Percentiles rank a stretch among this genome's conserved stretches.
These are phyloP conservation scores for Lithobates pipiens DNA, from an alignment of 2,797 vertebrate genomes.

Conservation along the genomic window DNA sequence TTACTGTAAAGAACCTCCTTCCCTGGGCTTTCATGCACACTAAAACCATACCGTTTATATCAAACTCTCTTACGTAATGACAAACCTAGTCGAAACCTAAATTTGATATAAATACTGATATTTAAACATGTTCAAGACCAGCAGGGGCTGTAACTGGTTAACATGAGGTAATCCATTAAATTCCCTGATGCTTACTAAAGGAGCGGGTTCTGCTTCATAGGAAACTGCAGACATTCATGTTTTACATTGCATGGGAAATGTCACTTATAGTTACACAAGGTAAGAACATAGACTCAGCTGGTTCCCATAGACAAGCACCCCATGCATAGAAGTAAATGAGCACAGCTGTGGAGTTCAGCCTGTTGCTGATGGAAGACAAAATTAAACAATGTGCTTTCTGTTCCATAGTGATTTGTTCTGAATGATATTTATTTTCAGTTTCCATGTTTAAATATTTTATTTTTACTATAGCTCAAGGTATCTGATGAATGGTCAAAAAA, in stretches of 20 bases:
- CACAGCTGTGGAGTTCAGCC: conserved; percentile 48
- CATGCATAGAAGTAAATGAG: conserved; percentile 55
- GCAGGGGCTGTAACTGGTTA: conserved; percentile 1
- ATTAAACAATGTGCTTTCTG: conserved; percentile 56
- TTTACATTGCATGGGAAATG: conserved; percentile 44
- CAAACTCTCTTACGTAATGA: background rate
- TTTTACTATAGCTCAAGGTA: conserved; percentile 23
- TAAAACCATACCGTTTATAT: background rate
- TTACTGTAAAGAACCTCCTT: too few species aligned
- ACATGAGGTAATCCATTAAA: conserved; percentile 22
- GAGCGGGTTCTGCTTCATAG: conserved; percentile 1
- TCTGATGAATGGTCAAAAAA: background rate
- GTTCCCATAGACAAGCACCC: conserved; percentile 49
- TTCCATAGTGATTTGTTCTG: conserved; percentile 39
- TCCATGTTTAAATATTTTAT: background rate
- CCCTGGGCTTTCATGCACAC: background rate
- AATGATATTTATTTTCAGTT: conserved; percentile 18
- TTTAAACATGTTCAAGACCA: background rate
- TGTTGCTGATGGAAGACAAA: conserved; percentile 43
- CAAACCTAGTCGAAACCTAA: background rate
- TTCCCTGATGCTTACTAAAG: conserved; percentile 21
- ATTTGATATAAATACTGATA: background rate
- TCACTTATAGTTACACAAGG: conserved; percentile 57
- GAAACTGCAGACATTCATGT: conserved; percentile 1
- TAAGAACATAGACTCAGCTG: conserved; percentile 54